Conservation (phyloP, 2,888 invertebrate genomes). For the Papilio elwesi region DNA sequence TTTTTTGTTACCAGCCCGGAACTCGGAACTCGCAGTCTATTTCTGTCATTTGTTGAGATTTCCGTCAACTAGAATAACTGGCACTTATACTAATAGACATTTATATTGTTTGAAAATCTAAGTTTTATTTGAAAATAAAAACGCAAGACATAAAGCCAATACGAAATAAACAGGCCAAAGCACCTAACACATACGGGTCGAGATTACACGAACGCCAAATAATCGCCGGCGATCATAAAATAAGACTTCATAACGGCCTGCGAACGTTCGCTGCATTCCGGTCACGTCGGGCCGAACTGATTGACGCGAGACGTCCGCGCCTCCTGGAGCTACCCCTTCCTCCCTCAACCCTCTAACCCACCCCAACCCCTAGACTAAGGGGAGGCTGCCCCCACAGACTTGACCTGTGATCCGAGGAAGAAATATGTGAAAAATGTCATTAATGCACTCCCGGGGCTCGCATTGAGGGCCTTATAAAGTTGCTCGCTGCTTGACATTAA, state of each 20-base stretch:
- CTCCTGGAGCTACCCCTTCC: constrained; percentile 50
- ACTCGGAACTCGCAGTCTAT: constrained; percentile 36
- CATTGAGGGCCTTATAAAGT: constrained; percentile 49
- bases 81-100: not conserved
- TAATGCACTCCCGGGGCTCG: constrained; percentile 73
- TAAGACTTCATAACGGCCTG: constrained; percentile 63
- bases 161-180: constrained; percentile 40
- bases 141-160: constrained; percentile 38
- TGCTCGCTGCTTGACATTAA: constrained; percentile 15
- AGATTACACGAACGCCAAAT: constrained; percentile 62
- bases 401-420: constrained; percentile 75
- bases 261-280: constrained; percentile 67
- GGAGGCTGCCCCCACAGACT: constrained; percentile 52
- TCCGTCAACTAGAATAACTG: constrained; percentile 18
- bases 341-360: constrained; percentile 43
- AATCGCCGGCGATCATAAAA: constrained; percentile 70
- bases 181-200: constrained; percentile 44
- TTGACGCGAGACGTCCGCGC: constrained; percentile 83
- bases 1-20: constrained; percentile 47
- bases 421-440: constrained; percentile 83
- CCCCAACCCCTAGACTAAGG: constrained; percentile 47
- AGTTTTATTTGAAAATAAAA: not conserved
- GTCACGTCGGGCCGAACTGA: constrained; percentile 80
- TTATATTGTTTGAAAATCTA: no score
- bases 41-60: constrained; percentile 21